phyloP scores from a whole-genome alignment of 1,140 invertebrate species.

The Amyelois transitella region DNA sequence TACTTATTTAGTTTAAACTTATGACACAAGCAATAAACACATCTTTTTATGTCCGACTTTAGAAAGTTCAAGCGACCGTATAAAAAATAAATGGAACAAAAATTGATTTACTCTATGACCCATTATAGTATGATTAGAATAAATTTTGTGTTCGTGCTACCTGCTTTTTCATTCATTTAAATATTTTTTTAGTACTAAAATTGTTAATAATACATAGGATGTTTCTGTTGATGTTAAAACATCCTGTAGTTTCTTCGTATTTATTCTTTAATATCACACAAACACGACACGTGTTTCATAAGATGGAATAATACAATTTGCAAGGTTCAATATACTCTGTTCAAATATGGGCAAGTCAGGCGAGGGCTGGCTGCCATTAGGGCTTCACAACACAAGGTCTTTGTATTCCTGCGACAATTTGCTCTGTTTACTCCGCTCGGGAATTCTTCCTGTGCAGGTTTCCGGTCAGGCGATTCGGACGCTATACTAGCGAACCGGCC shows the following conservation, averaged over 20 bases:
- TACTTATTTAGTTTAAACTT: not conserved
- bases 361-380: not conserved
- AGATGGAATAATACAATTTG: not conserved
- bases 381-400: not conserved
- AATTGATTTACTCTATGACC: no score
- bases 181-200: no score
- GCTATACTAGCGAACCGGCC: constrained; percentile 40
- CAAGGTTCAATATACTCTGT: not conserved
- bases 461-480: constrained; percentile 57
- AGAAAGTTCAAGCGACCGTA: not conserved
- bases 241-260: no score
- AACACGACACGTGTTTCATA: not conserved
- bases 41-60: not conserved
- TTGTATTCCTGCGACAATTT: constrained; percentile 14
- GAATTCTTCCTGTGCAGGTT: constrained; percentile 34
- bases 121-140: no score
- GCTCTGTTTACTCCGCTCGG: constrained; percentile 17
- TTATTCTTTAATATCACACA: no score
- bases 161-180: no score
- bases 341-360: not conserved
- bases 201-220: no score
- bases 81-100: no score
- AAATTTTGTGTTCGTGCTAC: no score
- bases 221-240: no score
- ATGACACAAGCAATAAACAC: not conserved